These are phyloP conservation scores for Dreissena rostriformis DNA, from an alignment of 1,140 invertebrate genomes.

Conservation along the genomic window DNA sequence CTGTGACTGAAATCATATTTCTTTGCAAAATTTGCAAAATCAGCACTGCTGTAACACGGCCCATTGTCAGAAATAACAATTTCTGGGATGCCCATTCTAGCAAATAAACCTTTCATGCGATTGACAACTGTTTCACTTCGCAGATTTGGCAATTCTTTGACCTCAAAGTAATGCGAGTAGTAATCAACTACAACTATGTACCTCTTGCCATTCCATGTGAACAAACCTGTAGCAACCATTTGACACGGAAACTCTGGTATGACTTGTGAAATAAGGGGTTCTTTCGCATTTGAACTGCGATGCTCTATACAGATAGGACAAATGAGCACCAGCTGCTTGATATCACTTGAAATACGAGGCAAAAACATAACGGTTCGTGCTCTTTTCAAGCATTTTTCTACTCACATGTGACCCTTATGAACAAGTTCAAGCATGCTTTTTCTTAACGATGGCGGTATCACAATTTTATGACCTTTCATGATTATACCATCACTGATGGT, in stretches of 20 bases:
- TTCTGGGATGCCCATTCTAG: too few relatives aligned
- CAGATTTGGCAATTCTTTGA: constrained; percentile 39
- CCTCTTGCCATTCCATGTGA: too few relatives aligned
- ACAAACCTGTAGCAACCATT: too few relatives aligned
- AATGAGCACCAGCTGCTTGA: constrained; percentile 49
- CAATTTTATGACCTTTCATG: constrained; percentile 54
- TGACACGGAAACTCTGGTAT: constrained; percentile 63
- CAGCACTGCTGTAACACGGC: too few relatives aligned
- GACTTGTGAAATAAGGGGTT: too few relatives aligned
- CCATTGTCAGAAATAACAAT: too few relatives aligned
- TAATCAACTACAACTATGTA: too few relatives aligned
- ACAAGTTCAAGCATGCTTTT: constrained; percentile 49
- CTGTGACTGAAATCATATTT: too few relatives aligned
- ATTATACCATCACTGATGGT: constrained; percentile 51
- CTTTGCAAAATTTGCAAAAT: too few relatives aligned
- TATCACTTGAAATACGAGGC: too few relatives aligned
- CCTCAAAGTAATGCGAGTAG: constrained; percentile 61
- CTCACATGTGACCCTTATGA: constrained; percentile 60
- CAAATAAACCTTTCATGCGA: too few relatives aligned
- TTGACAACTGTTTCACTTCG: constrained; percentile 24
- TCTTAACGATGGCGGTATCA: constrained; percentile 38
- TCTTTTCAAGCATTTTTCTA: constrained; percentile 53
- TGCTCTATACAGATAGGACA: constrained; percentile 49
- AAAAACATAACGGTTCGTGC: constrained; percentile 60
- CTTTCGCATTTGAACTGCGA: constrained; percentile 33